These are phyloP conservation scores for Melitaea athalia DNA, from an alignment of 2,888 invertebrate genomes.

Conservation along the genomic window DNA sequence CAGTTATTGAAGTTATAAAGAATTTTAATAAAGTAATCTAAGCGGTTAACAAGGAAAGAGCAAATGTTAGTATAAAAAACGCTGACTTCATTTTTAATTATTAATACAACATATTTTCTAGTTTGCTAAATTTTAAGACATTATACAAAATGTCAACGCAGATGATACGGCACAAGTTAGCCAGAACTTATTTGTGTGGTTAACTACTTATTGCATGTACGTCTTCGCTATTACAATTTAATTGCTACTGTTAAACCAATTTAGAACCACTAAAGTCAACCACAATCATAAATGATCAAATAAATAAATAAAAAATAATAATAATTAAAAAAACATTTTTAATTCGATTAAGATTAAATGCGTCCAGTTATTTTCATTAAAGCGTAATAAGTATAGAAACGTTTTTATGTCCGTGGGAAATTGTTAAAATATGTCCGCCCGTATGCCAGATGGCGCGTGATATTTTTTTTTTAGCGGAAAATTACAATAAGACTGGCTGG, in stretches of 20 bases:
- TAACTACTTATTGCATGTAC: neutral
- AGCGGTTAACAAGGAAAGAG: too few species aligned
- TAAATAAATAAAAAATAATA: neutral
- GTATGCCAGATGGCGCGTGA: slow-evolving; percentile 44
- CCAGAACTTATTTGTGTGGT: neutral
- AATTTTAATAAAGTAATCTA: too few species aligned
- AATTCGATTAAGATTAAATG: neutral
- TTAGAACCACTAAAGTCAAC: neutral
- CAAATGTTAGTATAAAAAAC: too few species aligned
- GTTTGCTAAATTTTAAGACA: too few species aligned
- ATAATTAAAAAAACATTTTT: neutral
- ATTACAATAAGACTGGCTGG: slow-evolving; percentile 32
- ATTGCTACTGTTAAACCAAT: neutral
- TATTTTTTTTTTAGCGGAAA: slow-evolving; percentile 32
- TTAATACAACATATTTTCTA: too few species aligned
- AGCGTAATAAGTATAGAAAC: slow-evolving; percentile 24
- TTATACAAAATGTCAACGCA: too few species aligned
- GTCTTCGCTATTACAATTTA: neutral
- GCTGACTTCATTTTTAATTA: too few species aligned
- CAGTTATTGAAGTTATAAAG: too few species aligned
- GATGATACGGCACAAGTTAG: neutral
- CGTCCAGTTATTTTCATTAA: slow-evolving; percentile 17
- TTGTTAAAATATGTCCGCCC: slow-evolving; percentile 57
- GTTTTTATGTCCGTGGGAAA: slow-evolving; percentile 41
- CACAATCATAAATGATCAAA: neutral